Evolutionary conservation across 2,113 vertebrate genomes (phyloP).

Genomic region (Archocentrus centrarchus): DNA sequence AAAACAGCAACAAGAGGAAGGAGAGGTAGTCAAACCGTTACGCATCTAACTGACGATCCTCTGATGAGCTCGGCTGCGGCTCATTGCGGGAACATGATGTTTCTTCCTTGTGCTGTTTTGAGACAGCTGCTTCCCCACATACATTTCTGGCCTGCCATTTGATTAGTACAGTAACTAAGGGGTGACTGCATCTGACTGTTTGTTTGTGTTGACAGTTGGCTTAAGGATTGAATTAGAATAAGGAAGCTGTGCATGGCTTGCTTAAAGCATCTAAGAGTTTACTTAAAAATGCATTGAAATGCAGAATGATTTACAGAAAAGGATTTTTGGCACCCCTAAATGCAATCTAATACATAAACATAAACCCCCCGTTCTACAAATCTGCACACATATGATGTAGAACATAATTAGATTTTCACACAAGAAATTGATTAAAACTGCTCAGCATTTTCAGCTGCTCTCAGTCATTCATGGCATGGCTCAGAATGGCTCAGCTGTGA

Average conservation of each 20-base stretch:
- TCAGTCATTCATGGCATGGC: not conserved
- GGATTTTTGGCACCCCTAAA: not conserved
- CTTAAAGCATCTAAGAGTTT: not conserved
- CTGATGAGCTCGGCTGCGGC: not conserved
- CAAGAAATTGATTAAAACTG: not conserved
- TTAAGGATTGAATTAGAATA: not conserved
- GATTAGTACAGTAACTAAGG: not conserved
- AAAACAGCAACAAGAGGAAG: not conserved
- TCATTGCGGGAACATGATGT: not conserved
- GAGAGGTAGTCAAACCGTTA: not conserved
- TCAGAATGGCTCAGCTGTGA: not conserved
- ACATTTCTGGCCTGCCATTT: not conserved
- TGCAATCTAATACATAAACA: not conserved
- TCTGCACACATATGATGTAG: not conserved
- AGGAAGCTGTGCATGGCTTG: not conserved
- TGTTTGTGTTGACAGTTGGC: not conserved
- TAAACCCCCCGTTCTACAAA: not conserved
- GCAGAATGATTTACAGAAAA: too few relatives aligned
- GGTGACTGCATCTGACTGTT: not conserved
- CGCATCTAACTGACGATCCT: not conserved
- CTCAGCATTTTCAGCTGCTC: not conserved
- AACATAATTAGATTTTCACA: too few relatives aligned
- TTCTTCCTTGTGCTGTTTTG: not conserved
- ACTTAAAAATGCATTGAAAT: not conserved
- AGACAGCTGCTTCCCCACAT: not conserved